Conservation (phyloP, 2,113 vertebrate genomes). For the Cheilinus undulatus region DNA sequence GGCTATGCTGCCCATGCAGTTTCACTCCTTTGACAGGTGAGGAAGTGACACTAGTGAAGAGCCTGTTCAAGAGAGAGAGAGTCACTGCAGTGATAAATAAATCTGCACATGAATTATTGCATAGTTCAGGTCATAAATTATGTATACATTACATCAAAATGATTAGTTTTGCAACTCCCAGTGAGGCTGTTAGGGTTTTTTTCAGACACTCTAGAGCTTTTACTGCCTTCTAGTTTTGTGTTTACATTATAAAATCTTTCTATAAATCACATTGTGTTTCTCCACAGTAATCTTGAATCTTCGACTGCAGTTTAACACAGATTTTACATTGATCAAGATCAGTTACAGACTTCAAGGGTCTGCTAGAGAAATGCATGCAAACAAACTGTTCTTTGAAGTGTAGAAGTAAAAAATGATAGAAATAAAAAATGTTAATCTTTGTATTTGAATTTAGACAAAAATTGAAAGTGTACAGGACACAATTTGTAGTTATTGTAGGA, state of each 20-base stretch:
- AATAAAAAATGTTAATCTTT: too few relatives aligned
- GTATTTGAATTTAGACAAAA: not conserved
- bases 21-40: slow-evolving; percentile 99
- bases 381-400: too few relatives aligned
- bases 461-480: not conserved
- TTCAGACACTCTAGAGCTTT: not conserved
- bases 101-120: too few relatives aligned
- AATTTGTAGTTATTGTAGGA: too few relatives aligned
- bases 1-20: slow-evolving; percentile 93
- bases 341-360: not conserved
- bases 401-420: too few relatives aligned
- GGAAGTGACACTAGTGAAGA: not conserved
- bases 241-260: not conserved
- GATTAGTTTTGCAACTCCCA: not conserved
- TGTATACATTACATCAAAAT: not conserved
- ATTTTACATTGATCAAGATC: not conserved
- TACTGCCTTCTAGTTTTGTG: not conserved
- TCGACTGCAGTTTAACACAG: too few relatives aligned
- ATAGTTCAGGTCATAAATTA: not conserved
- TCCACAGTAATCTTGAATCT: too few relatives aligned
- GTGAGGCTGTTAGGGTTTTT: not conserved
- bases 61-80: too few relatives aligned
- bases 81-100: too few relatives aligned
- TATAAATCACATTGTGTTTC: too few relatives aligned
- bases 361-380: too few relatives aligned